phyloP scores from a whole-genome alignment of 2,113 vertebrate genomes.

The Thermophis baileyi region DNA sequence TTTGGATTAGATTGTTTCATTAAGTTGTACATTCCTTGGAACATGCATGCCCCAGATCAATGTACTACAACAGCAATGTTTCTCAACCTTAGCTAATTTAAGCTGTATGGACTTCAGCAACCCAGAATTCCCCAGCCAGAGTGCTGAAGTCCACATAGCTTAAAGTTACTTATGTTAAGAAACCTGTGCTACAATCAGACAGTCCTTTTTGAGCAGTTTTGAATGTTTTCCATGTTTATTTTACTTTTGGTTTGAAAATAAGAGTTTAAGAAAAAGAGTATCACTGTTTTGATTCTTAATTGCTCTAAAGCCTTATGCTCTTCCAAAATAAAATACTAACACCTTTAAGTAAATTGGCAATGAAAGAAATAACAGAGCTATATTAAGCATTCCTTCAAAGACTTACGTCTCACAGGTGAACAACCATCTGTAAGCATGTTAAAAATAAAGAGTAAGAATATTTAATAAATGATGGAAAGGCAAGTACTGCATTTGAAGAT shows the following conservation, averaged over 20 bases:
- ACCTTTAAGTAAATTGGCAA: not conserved
- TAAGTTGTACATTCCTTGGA: not conserved
- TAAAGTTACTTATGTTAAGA: not conserved
- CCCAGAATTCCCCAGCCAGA: not conserved
- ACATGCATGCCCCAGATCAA: not conserved
- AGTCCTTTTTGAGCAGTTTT: not conserved
- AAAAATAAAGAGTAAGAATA: not conserved
- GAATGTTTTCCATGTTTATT: not conserved
- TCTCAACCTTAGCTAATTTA: not conserved
- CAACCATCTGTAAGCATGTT: not conserved
- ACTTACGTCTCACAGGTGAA: slow-evolving; percentile 8
- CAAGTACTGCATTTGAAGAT: not conserved
- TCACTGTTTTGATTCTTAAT: not conserved
- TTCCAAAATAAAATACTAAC: slow-evolving; percentile 14
- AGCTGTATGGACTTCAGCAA: not conserved
- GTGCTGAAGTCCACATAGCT: not conserved
- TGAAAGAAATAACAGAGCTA: not conserved
- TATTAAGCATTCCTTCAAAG: not conserved
- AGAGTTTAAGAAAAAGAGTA: not conserved
- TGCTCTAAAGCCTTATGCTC: slow-evolving; percentile 6
- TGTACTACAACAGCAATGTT: not conserved
- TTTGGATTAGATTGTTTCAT: not conserved
- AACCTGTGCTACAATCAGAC: not conserved
- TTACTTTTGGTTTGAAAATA: not conserved
- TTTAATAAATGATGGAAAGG: slow-evolving; percentile 6